Evolutionary conservation across 2,797 vertebrate species (phyloP), one percentile per base, ranked within the genome.

Genomic region (Typhlichthys subterraneus): DNA sequence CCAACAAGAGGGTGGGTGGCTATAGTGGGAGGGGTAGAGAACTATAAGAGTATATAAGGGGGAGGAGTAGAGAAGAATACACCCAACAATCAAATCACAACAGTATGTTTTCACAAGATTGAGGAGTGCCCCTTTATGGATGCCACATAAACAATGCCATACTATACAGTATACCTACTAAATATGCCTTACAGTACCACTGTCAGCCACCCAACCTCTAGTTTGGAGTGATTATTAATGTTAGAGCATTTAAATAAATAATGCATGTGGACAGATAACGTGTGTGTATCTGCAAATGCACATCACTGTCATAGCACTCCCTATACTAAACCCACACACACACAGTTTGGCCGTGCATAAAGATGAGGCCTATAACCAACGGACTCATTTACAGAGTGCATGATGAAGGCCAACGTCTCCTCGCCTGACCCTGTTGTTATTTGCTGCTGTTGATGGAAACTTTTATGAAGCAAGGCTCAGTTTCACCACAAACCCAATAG

Each of bases 371-470:
- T 79, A 79, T 47, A 48, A 78, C 67, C 75, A 19, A 38, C 61
- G 73, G 62, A 42, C 68, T 13, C 19, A 33, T 72, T 76, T 78
- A 51, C 1, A 1, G 2, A 14, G 63, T 79, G 76, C 59, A 56
- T 80, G 82, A 76, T 49, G 58, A 71, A 49, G 80, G 78, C 77
- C 62, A 7, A 61, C 0, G 80, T 87, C 71, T 75, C 85, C 85
- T 86, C 71, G 2, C 65, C 72, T 85, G 82, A 86, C 85, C 88
- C 87, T 86, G 85, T 88, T 92, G 85, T 89, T 90, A 88, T 90
- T 90, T 89, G 85, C 84, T 86, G 82, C 87, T 83, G 88, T 81
- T 85, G 88, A 91, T 89, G 90, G 92, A 93, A 91, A 91, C 79
- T 86, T 85, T 85, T 76, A 82, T 87, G 83, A 85, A 87, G 83